Percentiles rank a stretch among this genome's conserved stretches.
Evolutionary conservation across 1,140 invertebrate genomes (phyloP).

Genomic region (Drosophila tani): DNA sequence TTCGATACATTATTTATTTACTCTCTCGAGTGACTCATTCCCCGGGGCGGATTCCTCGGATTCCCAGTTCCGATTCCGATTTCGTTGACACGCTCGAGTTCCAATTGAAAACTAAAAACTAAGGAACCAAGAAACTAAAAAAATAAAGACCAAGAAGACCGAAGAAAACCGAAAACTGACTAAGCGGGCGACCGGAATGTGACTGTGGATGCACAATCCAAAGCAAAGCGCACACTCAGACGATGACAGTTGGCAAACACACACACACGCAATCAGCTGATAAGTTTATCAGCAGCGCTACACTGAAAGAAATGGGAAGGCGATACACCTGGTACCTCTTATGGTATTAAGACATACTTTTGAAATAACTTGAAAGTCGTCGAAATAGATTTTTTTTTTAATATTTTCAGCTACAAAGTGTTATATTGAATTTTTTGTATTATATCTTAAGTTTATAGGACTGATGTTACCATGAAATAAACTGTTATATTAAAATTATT

Average conservation of each 20-base stretch:
- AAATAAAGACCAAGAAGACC: constrained; percentile 4
- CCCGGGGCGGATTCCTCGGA: constrained; percentile 7
- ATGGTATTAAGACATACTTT: not conserved
- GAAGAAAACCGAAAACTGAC: constrained; percentile 40
- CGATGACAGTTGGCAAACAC: constrained; percentile 27
- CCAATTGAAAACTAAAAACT: constrained; percentile 22
- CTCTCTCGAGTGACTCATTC: constrained; percentile 62
- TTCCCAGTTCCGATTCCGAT: constrained; percentile 4
- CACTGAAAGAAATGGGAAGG: not conserved
- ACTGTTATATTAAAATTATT: too few relatives aligned
- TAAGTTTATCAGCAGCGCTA: constrained; percentile 69
- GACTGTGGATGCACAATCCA: constrained; percentile 45
- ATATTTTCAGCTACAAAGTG: too few relatives aligned
- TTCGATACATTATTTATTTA: constrained; percentile 54
- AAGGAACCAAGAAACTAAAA: not conserved
- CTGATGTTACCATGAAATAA: too few relatives aligned
- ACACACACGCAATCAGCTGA: constrained; percentile 46
- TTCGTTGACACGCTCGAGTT: constrained; percentile 29
- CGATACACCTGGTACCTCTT: not conserved
- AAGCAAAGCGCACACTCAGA: constrained; percentile 13
- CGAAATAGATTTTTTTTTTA: too few relatives aligned
- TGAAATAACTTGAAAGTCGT: accelerated
- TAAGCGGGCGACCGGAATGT: constrained; percentile 52
- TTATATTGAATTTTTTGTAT: too few relatives aligned
- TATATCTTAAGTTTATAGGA: too few relatives aligned